A percentile compares a stretch with the other conserved stretches of the same genome.
phyloP scores from a whole-genome alignment of 1,140 invertebrate genomes.

The Subanguina moxae region DNA sequence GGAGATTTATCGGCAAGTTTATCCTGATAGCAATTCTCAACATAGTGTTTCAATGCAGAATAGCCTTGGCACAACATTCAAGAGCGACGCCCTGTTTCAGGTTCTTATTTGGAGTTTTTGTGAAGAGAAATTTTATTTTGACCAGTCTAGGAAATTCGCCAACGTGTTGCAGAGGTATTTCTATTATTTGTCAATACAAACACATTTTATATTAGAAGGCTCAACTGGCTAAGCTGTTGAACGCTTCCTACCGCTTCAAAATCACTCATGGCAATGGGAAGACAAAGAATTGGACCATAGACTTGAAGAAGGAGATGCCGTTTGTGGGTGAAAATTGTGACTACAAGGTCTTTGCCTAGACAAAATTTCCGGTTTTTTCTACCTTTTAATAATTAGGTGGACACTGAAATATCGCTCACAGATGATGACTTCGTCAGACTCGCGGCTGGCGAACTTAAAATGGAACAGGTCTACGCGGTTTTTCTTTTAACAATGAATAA shows the following conservation, averaged over 20 bases:
- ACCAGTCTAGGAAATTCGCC: slow-evolving; percentile 66
- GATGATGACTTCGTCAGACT: slow-evolving; percentile 52
- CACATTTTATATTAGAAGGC: slow-evolving; percentile 70
- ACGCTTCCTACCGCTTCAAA: slow-evolving; percentile 59
- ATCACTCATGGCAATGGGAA: slow-evolving; percentile 39
- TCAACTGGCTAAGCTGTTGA: slow-evolving; percentile 76
- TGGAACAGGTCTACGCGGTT: slow-evolving; percentile 70
- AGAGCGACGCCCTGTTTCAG: slow-evolving; percentile 74
- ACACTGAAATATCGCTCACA: slow-evolving; percentile 50
- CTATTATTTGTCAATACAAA: slow-evolving; percentile 70
- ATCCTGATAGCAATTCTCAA: slow-evolving; percentile 65
- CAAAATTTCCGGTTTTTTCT: too few relatives aligned
- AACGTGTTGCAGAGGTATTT: slow-evolving; percentile 73
- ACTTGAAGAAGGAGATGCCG: slow-evolving; percentile 47
- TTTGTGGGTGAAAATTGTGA: slow-evolving; percentile 39
- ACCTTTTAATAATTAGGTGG: slow-evolving; percentile 19
- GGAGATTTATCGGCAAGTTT: slow-evolving; percentile 78
- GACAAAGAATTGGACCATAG: slow-evolving; percentile 52
- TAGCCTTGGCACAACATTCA: slow-evolving; percentile 66
- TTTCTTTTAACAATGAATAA: slow-evolving; percentile 5
- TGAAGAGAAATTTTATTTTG: slow-evolving; percentile 1
- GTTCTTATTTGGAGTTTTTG: neutral
- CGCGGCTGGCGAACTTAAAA: slow-evolving; percentile 74
- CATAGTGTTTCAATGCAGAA: slow-evolving; percentile 12
- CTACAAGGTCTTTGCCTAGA: neutral